Evolutionary conservation across 92 coral and sea anemone species (phyloP).

Genomic region (Chrysogorgia sp.): DNA sequence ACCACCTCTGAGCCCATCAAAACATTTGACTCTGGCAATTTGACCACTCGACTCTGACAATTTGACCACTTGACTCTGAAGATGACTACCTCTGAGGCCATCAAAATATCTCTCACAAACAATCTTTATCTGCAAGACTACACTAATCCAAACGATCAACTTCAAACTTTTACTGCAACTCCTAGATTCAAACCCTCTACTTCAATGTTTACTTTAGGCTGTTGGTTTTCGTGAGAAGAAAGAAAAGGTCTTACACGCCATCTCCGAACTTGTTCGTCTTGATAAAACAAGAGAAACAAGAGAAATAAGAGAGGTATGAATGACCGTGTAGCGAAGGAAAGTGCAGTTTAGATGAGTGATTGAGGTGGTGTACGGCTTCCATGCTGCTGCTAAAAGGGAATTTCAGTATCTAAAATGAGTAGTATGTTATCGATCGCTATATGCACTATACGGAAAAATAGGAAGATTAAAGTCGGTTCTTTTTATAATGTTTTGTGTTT

Average conservation of each 20-base stretch:
- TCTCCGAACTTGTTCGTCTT: conserved; percentile 75
- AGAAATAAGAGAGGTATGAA: conserved; percentile 69
- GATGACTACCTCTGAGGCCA: no score
- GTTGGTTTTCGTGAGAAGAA: conserved; percentile 83
- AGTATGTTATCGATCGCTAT: not conserved
- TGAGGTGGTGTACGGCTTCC: not conserved
- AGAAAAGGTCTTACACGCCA: conserved; percentile 72
- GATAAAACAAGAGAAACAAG: conserved; percentile 75
- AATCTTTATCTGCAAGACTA: no score
- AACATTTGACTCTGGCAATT: no score
- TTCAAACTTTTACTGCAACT: not conserved
- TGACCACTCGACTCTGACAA: no score
- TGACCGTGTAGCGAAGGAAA: not conserved
- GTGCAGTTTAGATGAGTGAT: not conserved
- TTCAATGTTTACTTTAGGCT: conserved; percentile 65
- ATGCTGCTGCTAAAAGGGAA: no score
- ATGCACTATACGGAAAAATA: not conserved
- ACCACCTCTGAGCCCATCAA: no score
- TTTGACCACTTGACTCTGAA: no score
- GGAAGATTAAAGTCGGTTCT: not conserved
- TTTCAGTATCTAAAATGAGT: not conserved
- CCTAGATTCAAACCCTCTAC: no score
- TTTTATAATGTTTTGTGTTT: not conserved
- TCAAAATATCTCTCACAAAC: no score
- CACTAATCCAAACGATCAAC: no score